Evolutionary conservation across 1,140 invertebrate genomes (phyloP).

Genomic region (Zeugodacus cucurbitae): DNA sequence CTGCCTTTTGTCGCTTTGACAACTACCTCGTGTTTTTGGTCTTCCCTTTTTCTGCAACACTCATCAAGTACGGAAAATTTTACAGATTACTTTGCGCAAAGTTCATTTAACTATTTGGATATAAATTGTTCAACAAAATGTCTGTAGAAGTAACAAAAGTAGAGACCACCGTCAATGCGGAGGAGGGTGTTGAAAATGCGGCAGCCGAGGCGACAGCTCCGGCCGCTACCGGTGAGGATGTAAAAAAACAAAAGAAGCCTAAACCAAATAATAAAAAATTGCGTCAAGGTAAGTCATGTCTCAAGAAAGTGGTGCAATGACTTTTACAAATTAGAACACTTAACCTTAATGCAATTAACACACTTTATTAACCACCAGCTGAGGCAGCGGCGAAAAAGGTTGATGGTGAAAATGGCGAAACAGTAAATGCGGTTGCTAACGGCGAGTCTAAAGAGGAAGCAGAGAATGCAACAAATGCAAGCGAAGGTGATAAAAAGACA

Average conservation of each 20-base stretch:
- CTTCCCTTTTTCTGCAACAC: neutral
- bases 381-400: constrained; percentile 52
- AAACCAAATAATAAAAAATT: constrained; percentile 65
- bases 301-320: neutral
- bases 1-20: neutral
- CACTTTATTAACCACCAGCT: neutral
- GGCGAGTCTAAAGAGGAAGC: constrained; percentile 67
- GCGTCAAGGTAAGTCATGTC: constrained; percentile 59
- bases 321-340: neutral
- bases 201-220: neutral
- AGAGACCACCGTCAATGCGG: neutral
- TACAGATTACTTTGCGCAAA: neutral
- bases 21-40: constrained; percentile 40
- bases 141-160: constrained; percentile 19
- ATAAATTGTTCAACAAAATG: neutral
- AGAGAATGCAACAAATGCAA: constrained; percentile 64
- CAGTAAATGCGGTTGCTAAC: constrained; percentile 49
- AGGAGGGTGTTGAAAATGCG: neutral
- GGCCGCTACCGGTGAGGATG: constrained; percentile 49
- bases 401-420: constrained; percentile 49
- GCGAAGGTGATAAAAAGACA: constrained; percentile 68
- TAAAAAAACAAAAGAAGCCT: constrained; percentile 63
- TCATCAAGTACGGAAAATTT: neutral
- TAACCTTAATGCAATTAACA: neutral
- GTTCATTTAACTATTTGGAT: neutral